Evolutionary conservation across 2,888 invertebrate species (phyloP), one percentile per base, ranked within the genome.

Genomic region (Galerucella nymphaeae): DNA sequence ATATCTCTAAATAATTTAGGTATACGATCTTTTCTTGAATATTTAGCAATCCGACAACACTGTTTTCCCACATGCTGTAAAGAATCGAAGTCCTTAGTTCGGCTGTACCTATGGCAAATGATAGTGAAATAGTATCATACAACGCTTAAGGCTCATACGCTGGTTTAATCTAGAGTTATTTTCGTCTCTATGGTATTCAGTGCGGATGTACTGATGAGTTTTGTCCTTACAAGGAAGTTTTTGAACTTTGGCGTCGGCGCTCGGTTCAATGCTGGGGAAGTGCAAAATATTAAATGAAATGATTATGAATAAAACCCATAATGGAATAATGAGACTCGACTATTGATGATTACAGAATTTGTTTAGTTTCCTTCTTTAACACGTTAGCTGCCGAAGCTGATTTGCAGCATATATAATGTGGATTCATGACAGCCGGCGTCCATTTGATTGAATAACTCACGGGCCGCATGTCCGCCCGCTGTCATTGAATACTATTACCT

Each of bases 141-240:
- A 14, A 18, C 10, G 16, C 20, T 61, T 68, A 50, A 58, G 67
- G 67, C 61, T 48, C 30, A 68, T 48, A 59, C 13, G 5, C 20
- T n/a, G 30, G 16, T 5, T 30, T 50, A 16, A 16, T 30, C 13
- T 8, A 20, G 16, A n/a, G 48, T 62, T 42, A 75, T 23, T 66
- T 30, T 75, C 71, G 71, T 66, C 78, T 69, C 53, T 76, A 80
- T 62, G 10, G 65, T 48, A 59, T 65, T 67, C 20, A 16, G 80
- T 80, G 70, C 79, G 74, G 41, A 66, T 71, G 75, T 72, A 77
- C 80, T 69, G n/a, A 55, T 66, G 11, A 23, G 50, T 61, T 61
- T 30, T 23, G 45, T 68, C 59, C 61, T 48, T 61, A 59, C 61
- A 48, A 38, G 30, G 59, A 68, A 61, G 59, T 61, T 68, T 68